Base-by-base conservation (phyloP, 2,797 vertebrate species). In the Oreochromis grahami region DNA sequence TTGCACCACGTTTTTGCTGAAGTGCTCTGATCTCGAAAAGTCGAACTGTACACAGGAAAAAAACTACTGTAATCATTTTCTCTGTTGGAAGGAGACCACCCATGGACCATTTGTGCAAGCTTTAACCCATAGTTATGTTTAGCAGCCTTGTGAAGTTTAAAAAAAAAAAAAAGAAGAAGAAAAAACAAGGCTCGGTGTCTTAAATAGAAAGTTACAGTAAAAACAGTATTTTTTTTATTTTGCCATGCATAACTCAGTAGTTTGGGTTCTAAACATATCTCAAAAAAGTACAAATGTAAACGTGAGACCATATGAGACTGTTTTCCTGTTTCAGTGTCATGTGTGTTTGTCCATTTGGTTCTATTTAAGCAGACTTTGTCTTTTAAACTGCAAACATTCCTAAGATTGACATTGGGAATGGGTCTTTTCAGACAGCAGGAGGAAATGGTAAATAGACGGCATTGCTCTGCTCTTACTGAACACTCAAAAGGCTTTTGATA, bases 341-440 rank as follows among this genome's bases (percentile, higher is more conserved):
- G 63, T 68, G 65, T 26, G 41, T 70, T 45, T 70, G 41, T 26
- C 38, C 21, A 63, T 63, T 63, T 63, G 17, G 2, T 41, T 65
- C 2, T 7, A 24, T 45, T 2, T 72, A 72, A 19, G 24, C 41
- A 48, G 9, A 48, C 15, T 45, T 17, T 32, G 43, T 17, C 15
- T 48, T 48, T 72, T 48, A 72, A 72, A 48, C 43, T 48, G 41
- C 15, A 48, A 72, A 72, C 68, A 72, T 72, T 48, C 6, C 2
- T 8, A 7, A 48, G 65, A 19, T 5, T 72, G 4, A 17, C 41
- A 45, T 3, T 1, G 0, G 41, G 8, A 70, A 70, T 17, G 21
- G 14, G 2, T 11, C 14, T 43, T 29, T 70, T 70, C 41, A 70
- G 24, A 11, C 14, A 26, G 63, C n/a, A 70, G 65, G 21, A 45